Percentiles rank a stretch among this genome's conserved stretches.
Evolutionary conservation across 2,888 invertebrate genomes (phyloP).

Genomic region (Sphaerophoria taeniata): DNA sequence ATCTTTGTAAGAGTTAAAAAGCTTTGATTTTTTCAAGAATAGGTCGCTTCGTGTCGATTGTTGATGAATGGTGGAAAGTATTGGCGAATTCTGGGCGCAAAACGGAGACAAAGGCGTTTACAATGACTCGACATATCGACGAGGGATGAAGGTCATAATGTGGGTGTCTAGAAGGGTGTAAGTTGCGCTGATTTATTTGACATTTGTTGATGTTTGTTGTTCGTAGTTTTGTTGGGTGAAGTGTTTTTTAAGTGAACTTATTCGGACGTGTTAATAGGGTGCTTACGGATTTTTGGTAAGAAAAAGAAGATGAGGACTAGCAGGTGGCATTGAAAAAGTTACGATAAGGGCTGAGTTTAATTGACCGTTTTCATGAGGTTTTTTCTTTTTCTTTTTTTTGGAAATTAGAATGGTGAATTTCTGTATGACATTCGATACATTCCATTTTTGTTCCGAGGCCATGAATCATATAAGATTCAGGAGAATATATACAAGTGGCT

Average conservation of each 20-base stretch:
- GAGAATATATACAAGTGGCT: too few relatives aligned
- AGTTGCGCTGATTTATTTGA: constrained; percentile 55
- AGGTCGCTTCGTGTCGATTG: too few relatives aligned
- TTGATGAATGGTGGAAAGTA: constrained; percentile 6
- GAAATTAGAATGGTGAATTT: neutral
- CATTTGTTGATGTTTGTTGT: constrained; percentile 35
- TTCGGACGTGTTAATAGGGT: constrained; percentile 38
- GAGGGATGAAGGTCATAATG: neutral
- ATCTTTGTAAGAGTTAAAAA: constrained; percentile 45
- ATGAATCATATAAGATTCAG: too few relatives aligned
- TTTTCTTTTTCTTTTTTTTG: neutral
- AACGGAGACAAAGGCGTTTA: constrained; percentile 1
- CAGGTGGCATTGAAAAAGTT: neutral
- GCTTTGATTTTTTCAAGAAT: constrained; percentile 17
- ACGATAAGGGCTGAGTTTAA: neutral
- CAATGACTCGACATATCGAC: neutral
- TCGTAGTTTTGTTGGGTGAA: constrained; percentile 3
- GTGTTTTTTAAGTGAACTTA: constrained; percentile 34
- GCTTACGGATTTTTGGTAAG: constrained; percentile 19
- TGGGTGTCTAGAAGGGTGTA: neutral
- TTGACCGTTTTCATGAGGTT: neutral
- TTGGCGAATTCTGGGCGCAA: constrained; percentile 42
- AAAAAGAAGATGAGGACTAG: neutral
- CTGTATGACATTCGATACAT: neutral
- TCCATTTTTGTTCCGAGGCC: too few relatives aligned